phyloP scores from a whole-genome alignment of 2,888 invertebrate genomes.

The Neuroscelio doddi region DNA sequence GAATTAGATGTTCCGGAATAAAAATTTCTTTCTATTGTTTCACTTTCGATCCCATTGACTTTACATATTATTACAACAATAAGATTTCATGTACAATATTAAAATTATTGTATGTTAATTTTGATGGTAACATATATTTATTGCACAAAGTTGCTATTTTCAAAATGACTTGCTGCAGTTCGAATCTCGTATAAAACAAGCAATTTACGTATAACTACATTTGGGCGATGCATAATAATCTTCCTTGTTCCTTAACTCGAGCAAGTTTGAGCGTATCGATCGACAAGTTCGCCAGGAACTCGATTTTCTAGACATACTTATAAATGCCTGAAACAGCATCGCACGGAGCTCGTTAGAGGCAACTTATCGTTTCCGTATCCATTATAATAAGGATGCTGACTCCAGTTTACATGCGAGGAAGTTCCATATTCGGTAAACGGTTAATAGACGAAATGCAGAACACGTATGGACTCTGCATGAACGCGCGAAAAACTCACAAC shows the following conservation, averaged over 20 bases:
- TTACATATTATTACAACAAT: no score
- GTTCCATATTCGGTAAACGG: slow-evolving; percentile 46
- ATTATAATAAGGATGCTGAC: slow-evolving; percentile 57
- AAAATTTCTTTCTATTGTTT: no score
- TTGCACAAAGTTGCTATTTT: neutral
- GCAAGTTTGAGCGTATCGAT: slow-evolving; percentile 29
- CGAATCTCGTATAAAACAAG: slow-evolving; percentile 12
- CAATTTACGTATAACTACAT: slow-evolving; percentile 35
- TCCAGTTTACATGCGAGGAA: slow-evolving; percentile 41
- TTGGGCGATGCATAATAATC: slow-evolving; percentile 36
- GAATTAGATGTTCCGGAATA: no score
- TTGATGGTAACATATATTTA: no score
- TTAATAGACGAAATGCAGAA: slow-evolving; percentile 44
- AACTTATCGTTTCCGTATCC: slow-evolving; percentile 56
- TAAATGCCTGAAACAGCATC: slow-evolving; percentile 34
- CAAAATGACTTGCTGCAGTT: neutral
- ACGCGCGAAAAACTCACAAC: slow-evolving; percentile 21
- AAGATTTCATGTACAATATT: no score
- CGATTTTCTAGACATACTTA: slow-evolving; percentile 36
- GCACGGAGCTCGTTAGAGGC: slow-evolving; percentile 49
- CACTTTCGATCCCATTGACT: no score
- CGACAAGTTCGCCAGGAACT: slow-evolving; percentile 17
- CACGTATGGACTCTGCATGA: slow-evolving; percentile 33
- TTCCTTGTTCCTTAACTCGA: slow-evolving; percentile 13
- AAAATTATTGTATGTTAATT: no score